These are phyloP conservation scores for Hydrozoanthus tunicans DNA, from an alignment of 64 coral and sea anemone species.

Conservation along the genomic window DNA sequence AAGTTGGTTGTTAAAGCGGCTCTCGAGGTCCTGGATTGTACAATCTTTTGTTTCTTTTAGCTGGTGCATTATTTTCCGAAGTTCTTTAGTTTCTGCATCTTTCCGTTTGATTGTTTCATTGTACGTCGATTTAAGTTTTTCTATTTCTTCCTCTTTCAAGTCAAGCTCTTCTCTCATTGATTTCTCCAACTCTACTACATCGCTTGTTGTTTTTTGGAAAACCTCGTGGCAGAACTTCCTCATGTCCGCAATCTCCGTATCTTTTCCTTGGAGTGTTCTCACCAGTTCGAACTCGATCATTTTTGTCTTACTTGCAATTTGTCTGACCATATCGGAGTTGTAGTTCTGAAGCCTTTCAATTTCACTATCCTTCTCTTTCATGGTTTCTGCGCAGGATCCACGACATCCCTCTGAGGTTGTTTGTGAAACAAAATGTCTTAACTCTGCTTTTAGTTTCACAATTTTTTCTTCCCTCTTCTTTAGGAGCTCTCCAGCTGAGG, in stretches of 20 bases:
- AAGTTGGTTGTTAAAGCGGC: neutral
- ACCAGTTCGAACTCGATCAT: neutral
- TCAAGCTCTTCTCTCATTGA: constrained; percentile 28
- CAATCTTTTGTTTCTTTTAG: constrained; percentile 22
- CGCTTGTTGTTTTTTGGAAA: constrained; percentile 24
- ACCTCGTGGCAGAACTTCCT: constrained; percentile 24
- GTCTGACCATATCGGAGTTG: neutral
- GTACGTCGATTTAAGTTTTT: neutral
- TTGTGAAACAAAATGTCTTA: neutral
- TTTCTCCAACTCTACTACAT: neutral
- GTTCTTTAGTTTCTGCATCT: constrained; percentile 22
- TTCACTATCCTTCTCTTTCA: constrained; percentile 17
- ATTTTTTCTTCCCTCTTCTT: constrained; percentile 34
- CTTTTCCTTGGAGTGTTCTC: constrained; percentile 14
- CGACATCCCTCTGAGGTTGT: neutral
- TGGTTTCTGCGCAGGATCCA: neutral
- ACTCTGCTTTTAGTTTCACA: neutral
- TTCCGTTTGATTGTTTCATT: neutral
- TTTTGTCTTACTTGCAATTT: constrained; percentile 1
- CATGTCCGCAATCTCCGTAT: constrained; percentile 31
- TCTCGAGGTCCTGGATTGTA: neutral
- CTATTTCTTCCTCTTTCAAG: constrained; percentile 38
- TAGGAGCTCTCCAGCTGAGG: neutral
- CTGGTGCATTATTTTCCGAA: constrained; percentile 6
- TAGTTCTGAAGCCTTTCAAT: constrained; percentile 9